Evolutionary conservation across 2,113 vertebrate species (phyloP), one percentile per base, ranked within the genome.

Genomic region (Malurus melanocephalus): DNA sequence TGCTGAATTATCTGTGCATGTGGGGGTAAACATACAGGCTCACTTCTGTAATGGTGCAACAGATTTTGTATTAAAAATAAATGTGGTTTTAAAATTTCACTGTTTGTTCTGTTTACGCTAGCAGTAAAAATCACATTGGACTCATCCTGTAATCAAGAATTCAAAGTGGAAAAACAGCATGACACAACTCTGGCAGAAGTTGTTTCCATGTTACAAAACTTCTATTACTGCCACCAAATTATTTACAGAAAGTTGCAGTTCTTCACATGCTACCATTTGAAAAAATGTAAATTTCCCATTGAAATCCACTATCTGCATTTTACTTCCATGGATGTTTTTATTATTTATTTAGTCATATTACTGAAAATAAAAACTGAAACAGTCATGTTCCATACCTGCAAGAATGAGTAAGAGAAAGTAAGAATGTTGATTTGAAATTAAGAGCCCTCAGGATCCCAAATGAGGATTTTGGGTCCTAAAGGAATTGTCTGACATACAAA

Each of bases 31-130:
- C 90, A 94, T 93, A 96, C 81, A 90, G 66, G 95, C 96, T 97
- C 95, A 89, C 97, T 98, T 97, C 97, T 98, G 96, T 97, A 97
- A 97, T 97, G 97, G 97, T 97, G 95, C 96, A 97, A 98, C 96
- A 95, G 96, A 94, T 97, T 99, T 99, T 98, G 96, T 98, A 98
- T 98, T 97, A 96, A 97, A 98, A 98, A 98, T 98, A 98, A 99
- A 98, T 98, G 98, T 99, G 98, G 95, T 98, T 99, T 98, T 98
- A 97, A 98, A 97, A 96, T 97, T 97, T 98, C 96, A 96, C 80
- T 78, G 91, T 92, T 94, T 87, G 76, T 90, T 96, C 89, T 95
- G 65, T 94, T 89, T 92, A 91, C 85, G 61, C 78, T 30, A 89
- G 61, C 42, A 62, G 33, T 87, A 90, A 85, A 88, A 90, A 60